Percentiles rank a stretch among this genome's conserved stretches.
Evolutionary conservation across 1,140 invertebrate species (phyloP).

Genomic region (Araneus ventricosus): DNA sequence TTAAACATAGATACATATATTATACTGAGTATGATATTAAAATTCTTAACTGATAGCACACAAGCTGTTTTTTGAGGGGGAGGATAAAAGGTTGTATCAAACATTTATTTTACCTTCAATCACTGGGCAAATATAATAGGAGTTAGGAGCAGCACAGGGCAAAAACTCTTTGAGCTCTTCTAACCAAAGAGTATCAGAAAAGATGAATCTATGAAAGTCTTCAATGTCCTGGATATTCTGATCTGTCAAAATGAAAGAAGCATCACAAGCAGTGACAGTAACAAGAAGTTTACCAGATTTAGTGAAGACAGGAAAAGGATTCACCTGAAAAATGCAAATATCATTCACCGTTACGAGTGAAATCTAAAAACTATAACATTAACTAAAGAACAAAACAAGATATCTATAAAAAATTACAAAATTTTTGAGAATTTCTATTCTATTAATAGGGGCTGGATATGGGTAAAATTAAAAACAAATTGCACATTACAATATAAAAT

Average conservation of each 20-base stretch:
- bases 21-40: no score
- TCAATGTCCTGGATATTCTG: slow-evolving; percentile 86
- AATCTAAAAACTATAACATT: no score
- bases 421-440: no score
- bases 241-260: slow-evolving; percentile 83
- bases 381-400: no score
- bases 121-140: slow-evolving; percentile 52
- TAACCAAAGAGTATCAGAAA: slow-evolving; percentile 92
- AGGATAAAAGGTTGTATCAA: no score
- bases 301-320: slow-evolving; percentile 95
- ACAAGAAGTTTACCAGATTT: slow-evolving; percentile 96
- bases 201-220: slow-evolving; percentile 93
- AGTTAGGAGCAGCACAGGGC: background rate
- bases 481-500: no score
- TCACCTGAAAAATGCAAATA: slow-evolving; percentile 5
- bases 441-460: no score
- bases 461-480: no score
- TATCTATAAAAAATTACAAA: no score
- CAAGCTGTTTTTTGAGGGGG: no score
- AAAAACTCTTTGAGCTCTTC: slow-evolving; percentile 80
- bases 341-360: background rate
- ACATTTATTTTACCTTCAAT: slow-evolving; percentile 79
- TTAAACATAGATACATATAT: no score
- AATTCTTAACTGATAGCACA: no score
- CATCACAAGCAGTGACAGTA: slow-evolving; percentile 83